Base-by-base conservation (phyloP, 1,140 invertebrate genomes). In the Oryctes rhinoceros region DNA sequence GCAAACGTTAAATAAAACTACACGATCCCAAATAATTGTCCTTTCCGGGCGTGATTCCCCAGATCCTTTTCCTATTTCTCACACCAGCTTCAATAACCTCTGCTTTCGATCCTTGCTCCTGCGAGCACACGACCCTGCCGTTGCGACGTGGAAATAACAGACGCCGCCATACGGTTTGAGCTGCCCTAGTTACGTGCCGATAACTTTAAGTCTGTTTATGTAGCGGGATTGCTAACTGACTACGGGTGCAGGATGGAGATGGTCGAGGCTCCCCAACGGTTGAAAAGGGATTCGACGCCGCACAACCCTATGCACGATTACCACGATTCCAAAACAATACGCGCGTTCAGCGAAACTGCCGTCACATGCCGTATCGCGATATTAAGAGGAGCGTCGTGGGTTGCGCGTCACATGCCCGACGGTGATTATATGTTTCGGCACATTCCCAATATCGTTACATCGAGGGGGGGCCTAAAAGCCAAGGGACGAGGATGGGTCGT, bases 151-250 rank as follows among this genome's bases (percentile, higher is more conserved):
- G 20, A 4, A 20, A 20, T 62, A 18, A 62, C 53, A n/a, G 15
- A 62, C 53, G 5, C 65, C 53, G 5, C 65, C 35, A 35, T 37
- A 37, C 65, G 24, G 20, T 71, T 71, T 24, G n/a, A 71, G 65
- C 65, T 37, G 35, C 24, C 24, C 65, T 24, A 71, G 18, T 37
- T 71, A 71, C 65, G 35, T 71, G 35, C 35, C 65, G 65, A 71
- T 71, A 37, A 71, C 24, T 71, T 71, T 71, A 71, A 71, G 65
- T 71, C 65, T 71, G 65, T 71, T 71, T 71, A 37, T 37, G 65
- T 71, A 71, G 65, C 65, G 20, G 65, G 20, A 71, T 71, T 59
- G 53, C 7, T 62, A 62, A 71, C 65, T 71, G 65, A n/a, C 35
- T 71, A 15, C 0, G 20, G 24, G 5, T 35, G 20, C 30, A 18